Evolutionary conservation across 1,140 invertebrate genomes (phyloP), one percentile per base, ranked within the genome.

Genomic region (Coptotermes formosanus): DNA sequence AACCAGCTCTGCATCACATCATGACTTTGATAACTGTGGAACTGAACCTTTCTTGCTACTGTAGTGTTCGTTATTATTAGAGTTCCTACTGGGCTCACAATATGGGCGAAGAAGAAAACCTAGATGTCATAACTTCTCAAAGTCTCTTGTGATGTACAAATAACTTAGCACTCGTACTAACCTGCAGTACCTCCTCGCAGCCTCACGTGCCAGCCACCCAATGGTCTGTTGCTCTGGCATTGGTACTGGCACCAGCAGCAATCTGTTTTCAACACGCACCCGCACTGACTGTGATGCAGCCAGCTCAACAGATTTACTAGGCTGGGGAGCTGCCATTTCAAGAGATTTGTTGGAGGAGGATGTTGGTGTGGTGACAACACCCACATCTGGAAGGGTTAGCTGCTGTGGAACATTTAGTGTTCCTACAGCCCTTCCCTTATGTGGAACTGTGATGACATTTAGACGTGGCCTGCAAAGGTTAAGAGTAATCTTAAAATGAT

Each of bases 181-280:
- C 94, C 93, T 94, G 86, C 94, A 95, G 92, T 95, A 96, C 89
- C 95, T 92, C 85, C 92, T 91, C 52, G 94, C 93, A 0, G 94
- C 93, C 91, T 96, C 94, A 81, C 94, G 92, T 69, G 94, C 93
- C 86, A 96, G 90, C 95, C 95, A 96, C 86, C 92, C 92, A 88
- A 95, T 94, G 87, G 93, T 94, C 85, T 93, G 92, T 38, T 93
- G 90, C 83, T 92, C 93, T 23, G 93, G 92, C 59, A 93, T 89
- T 45, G 93, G 92, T 23, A 95, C 89, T 0, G 94, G 94, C 85
- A 95, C 93, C 69, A 95, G 89, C 85, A 95, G 91, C 4, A 94
- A 88, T 89, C 93, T 94, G 69, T 94, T 93, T 88, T 94, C 91
- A 44, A 95, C 92, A 87, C 93, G 92, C 0, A 95, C 93, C 89